phyloP scores from a whole-genome alignment of 2,113 vertebrate genomes.

The Chauna torquata region DNA sequence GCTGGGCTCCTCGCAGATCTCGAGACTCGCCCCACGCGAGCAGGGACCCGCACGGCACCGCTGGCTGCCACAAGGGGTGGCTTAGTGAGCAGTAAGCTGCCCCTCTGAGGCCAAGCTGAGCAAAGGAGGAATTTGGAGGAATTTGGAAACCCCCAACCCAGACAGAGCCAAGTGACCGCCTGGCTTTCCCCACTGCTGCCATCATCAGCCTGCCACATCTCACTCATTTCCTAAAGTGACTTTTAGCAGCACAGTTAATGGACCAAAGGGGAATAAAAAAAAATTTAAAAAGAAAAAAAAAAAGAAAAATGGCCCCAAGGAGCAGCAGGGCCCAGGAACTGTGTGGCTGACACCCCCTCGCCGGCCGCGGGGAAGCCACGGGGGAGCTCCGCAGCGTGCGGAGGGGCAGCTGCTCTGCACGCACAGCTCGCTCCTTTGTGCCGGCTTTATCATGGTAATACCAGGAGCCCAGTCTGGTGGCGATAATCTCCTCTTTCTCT shows the following conservation, averaged over 20 bases:
- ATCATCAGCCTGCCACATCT: background rate
- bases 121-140: background rate
- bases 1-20: background rate
- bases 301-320: background rate
- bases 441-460: conserved; percentile 63
- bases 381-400: background rate
- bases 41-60: no score
- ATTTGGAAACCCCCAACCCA: background rate
- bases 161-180: background rate
- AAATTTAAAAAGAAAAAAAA: no score
- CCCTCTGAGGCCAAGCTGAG: background rate
- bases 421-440: background rate
- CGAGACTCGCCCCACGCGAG: no score
- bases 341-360: background rate
- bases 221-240: background rate
- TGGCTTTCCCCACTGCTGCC: background rate
- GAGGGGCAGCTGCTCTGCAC: conserved; percentile 11
- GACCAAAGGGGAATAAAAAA: background rate
- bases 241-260: background rate
- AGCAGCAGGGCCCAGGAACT: background rate
- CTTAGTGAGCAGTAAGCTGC: background rate
- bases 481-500: conserved; percentile 61
- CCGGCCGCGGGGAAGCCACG: background rate
- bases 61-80: no score
- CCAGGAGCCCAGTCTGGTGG: conserved; percentile 49